Conservation (phyloP, 2,797 vertebrate genomes). For the Tolypeutes matacus region DNA sequence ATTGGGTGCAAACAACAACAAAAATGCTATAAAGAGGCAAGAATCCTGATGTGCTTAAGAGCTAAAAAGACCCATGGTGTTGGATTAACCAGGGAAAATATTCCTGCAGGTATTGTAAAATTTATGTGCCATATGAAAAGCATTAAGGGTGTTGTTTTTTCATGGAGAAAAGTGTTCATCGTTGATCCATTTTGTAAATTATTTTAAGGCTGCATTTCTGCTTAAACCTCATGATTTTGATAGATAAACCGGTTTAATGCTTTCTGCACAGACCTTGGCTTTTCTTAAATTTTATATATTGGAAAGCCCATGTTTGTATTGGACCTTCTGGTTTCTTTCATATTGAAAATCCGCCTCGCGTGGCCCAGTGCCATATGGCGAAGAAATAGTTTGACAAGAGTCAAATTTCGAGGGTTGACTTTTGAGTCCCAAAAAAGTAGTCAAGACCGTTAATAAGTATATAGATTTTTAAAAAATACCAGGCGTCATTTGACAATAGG, state of each 20-base stretch:
- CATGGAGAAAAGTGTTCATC: slow-evolving; percentile 87
- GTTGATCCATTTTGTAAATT: slow-evolving; percentile 88
- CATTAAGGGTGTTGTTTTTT: slow-evolving; percentile 89
- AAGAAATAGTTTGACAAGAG: slow-evolving; percentile 60
- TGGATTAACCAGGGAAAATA: slow-evolving; percentile 88
- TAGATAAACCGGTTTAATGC: slow-evolving; percentile 81
- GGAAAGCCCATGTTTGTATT: slow-evolving; percentile 80
- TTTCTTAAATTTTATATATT: slow-evolving; percentile 81
- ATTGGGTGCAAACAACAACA: slow-evolving; percentile 88
- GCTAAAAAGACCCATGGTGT: slow-evolving; percentile 87
- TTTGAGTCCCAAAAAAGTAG: slow-evolving; percentile 54
- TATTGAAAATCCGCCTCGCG: slow-evolving; percentile 75
- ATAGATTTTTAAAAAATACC: not conserved
- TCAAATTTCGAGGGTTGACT: slow-evolving; percentile 64
- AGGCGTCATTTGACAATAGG: not conserved
- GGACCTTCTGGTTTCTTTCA: slow-evolving; percentile 80
- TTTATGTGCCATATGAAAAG: slow-evolving; percentile 90
- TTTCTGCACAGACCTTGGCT: slow-evolving; percentile 75
- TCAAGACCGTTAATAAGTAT: slow-evolving; percentile 45
- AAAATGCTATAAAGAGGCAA: slow-evolving; percentile 84
- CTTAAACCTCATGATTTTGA: slow-evolving; percentile 83
- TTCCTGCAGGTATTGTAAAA: slow-evolving; percentile 89
- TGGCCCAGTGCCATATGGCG: slow-evolving; percentile 68
- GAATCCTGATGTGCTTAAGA: slow-evolving; percentile 86
- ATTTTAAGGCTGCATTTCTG: slow-evolving; percentile 84